Evolutionary conservation across 2,797 vertebrate genomes (phyloP), one percentile per base, ranked within the genome.

Genomic region (Ataeniobius toweri): DNA sequence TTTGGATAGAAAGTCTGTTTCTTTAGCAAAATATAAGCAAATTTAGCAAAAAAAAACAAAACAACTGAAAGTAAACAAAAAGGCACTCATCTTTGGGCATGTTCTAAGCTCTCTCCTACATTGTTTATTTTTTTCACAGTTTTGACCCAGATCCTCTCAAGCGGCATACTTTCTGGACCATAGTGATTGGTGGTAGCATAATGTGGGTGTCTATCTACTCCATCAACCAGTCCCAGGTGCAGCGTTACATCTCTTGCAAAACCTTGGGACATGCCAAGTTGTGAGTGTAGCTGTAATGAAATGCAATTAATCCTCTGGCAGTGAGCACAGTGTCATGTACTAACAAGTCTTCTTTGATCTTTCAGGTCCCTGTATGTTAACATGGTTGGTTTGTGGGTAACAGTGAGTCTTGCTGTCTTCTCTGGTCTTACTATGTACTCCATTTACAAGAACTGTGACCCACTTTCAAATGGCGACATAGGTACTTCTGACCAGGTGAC

Each of bases 201-300:
- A 96, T 96, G 94, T 96, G 96, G 96, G 5, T 58, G 1, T 94
- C 96, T 1, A 94, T 96, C 76, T 96, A 96, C 31, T 80, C 94
- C 0, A 96, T 96, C 80, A 96, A 96, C 83, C 96, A 96, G 86
- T 96, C 96, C 67, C 96, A 96, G 86, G 96, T 96, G 85, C 96
- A 96, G 74, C 95, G 96, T 56, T 96, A 96, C 87, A 94, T 96
- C 75, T 94, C 96, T 74, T 96, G 96, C 87, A 94, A 91, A 88
- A 95, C 91, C 50, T 36, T 95, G 73, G 73, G 85, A 75, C 96
- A 96, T 2, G 96, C 96, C 74, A 96, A 96, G 79, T 90, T 96
- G 96, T 96, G 81, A 96, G 96, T 74, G 0, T 75, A 74, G 56
- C 61, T 71, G 41, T 36, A 46, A 16, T 2, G 18, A 44, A 31